A percentile compares a stretch with the other conserved stretches of the same genome.
phyloP scores from a whole-genome alignment of 2,797 vertebrate genomes.

The Periparus ater region DNA sequence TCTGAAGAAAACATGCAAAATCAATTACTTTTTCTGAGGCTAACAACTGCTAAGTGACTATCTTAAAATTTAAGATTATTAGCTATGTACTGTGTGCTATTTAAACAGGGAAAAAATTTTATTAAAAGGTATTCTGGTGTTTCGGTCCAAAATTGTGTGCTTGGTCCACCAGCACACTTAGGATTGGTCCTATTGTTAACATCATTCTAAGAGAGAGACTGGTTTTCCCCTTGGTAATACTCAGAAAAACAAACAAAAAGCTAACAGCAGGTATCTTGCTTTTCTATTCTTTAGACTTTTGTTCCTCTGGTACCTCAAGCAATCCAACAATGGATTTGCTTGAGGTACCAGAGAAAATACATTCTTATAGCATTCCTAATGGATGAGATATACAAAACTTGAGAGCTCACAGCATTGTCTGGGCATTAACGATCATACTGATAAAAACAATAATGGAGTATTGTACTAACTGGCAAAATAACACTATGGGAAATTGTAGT shows the following conservation, averaged over 20 bases:
- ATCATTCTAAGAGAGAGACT: not conserved
- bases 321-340: not conserved
- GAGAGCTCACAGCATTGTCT: not conserved
- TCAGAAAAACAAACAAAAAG: not conserved
- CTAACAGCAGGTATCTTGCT: not conserved
- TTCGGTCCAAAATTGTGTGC: not conserved
- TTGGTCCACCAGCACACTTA: not conserved
- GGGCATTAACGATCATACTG: not conserved
- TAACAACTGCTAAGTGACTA: not conserved
- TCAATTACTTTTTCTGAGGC: not conserved
- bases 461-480: not conserved
- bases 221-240: not conserved
- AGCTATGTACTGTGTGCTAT: not conserved
- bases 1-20: not conserved
- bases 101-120: not conserved
- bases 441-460: slow-evolving; percentile 5
- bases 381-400: not conserved
- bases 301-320: not conserved
- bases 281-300: not conserved
- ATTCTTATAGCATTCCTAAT: not conserved
- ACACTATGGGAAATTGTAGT: not conserved
- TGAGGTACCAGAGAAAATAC: not conserved
- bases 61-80: not conserved
- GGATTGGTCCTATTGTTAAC: not conserved
- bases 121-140: not conserved